Base-by-base conservation (phyloP, 2,113 vertebrate genomes). In the Xiphias gladius region DNA sequence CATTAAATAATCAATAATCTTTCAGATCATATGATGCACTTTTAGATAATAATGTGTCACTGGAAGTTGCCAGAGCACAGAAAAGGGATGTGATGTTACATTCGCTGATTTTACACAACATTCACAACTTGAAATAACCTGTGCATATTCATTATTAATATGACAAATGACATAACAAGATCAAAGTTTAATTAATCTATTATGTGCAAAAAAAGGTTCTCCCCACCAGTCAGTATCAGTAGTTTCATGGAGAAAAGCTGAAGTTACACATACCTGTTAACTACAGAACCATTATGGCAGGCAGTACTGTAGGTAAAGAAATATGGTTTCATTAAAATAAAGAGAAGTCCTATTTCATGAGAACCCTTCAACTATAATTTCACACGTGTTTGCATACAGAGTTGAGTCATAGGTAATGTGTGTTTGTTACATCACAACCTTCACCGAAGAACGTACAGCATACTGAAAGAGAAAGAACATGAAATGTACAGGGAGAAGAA, bases 1-100 rank as follows among this genome's bases (percentile, higher is more conserved):
- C 66, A 86, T 90, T 78, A 84, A 71, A 80, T 77, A 83, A 85
- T 90, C 82, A 78, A 84, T 88, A 85, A 76, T 41, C 59, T 80
- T 77, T 70, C 46, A 74, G 58, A 67, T 83, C 20, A 54, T 64
- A 54, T 37, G 30, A 73, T n/a, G 22, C 68, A 24, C 58, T 82
- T 35, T 66, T 16, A 39, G 30, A 81, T 57, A 6, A 39, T 35
- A 39, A 32, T 68, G 61, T 82, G 64, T 65, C 55, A 41, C 26
- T 59, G 55, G 68, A 39, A 46, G 37, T 22, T 59, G 17, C 17
- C 5, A 19, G 46, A 41, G 39, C 7, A 63, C 13, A 80, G 64
- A 55, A 26, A 14, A 64, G 1, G 1, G 46, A 9, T 63, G 7
- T 30, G 28, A 58, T 58, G 8, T 28, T 17, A 13, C n/a, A n/a